Evolutionary conservation across 2,888 invertebrate species (phyloP).

Genomic region (Gandaritis pyraliata): DNA sequence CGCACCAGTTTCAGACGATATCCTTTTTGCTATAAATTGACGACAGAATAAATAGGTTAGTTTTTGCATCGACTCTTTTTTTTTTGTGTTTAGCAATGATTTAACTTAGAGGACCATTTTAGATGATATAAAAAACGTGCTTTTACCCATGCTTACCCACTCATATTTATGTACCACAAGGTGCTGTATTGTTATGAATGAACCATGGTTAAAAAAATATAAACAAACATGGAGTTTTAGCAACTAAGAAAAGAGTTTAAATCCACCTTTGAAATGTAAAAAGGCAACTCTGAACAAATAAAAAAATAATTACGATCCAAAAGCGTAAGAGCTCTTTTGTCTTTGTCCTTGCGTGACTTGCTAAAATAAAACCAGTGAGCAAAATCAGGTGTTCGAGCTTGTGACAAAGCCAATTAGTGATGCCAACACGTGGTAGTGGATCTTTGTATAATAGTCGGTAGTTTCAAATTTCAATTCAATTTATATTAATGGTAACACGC

Average conservation of each 20-base stretch:
- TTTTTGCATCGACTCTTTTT: background rate
- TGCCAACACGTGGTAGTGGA: conserved; percentile 28
- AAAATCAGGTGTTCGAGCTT: conserved; percentile 5
- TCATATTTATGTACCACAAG: too few relatives aligned
- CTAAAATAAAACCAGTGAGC: background rate
- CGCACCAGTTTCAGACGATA: conserved; percentile 43
- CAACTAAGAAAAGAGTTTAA: too few relatives aligned
- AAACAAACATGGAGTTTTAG: too few relatives aligned
- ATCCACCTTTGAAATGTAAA: too few relatives aligned
- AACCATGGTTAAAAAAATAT: too few relatives aligned
- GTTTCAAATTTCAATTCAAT: conserved; percentile 52
- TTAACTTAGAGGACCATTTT: background rate
- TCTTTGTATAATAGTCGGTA: conserved; percentile 43
- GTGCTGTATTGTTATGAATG: too few relatives aligned
- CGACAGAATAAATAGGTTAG: conserved; percentile 10
- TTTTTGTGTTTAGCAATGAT: background rate
- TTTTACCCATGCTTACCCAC: too few relatives aligned
- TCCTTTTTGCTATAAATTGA: conserved; percentile 29
- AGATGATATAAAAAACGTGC: too few relatives aligned
- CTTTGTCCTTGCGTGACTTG: background rate
- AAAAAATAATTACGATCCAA: too few relatives aligned
- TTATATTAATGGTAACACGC: conserved; percentile 54
- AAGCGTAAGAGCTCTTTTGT: background rate
- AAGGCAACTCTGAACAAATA: too few relatives aligned
- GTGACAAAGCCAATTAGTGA: conserved; percentile 25